These are phyloP conservation scores for Idaea aversata DNA, from an alignment of 2,888 invertebrate species.

Conservation along the genomic window DNA sequence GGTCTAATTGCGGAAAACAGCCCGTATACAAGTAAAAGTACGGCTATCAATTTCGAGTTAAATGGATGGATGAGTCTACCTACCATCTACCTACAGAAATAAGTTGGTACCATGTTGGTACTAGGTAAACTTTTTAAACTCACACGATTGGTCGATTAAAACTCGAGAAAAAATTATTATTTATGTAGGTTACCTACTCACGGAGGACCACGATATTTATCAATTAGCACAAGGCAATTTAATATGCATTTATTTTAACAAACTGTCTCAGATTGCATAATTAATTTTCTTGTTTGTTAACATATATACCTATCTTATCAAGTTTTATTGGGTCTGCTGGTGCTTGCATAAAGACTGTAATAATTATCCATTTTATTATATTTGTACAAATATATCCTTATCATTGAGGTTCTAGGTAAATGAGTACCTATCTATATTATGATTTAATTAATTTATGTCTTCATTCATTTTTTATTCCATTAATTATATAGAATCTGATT, in stretches of 20 bases:
- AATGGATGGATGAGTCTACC: too few species aligned
- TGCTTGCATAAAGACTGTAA: background rate
- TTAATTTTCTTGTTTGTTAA: background rate
- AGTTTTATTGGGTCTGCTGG: background rate
- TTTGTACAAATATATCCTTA: background rate
- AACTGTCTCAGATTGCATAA: background rate
- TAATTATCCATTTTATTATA: background rate
- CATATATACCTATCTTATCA: background rate
- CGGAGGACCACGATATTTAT: background rate
- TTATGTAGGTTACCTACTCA: too few species aligned
- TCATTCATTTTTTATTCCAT: background rate
- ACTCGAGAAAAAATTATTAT: too few species aligned
- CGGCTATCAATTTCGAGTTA: too few species aligned
- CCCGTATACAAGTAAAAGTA: too few species aligned
- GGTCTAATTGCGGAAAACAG: too few species aligned
- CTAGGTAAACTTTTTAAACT: too few species aligned
- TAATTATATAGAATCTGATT: background rate
- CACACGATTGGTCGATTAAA: too few species aligned
- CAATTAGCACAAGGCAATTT: background rate
- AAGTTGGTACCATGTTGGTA: too few species aligned
- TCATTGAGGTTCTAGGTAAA: background rate
- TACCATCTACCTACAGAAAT: too few species aligned
- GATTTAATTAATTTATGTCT: background rate
- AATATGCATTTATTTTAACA: background rate
- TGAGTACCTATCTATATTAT: background rate